Base-by-base conservation (phyloP, 1,140 invertebrate species). In the Drosophila pruinosa region DNA sequence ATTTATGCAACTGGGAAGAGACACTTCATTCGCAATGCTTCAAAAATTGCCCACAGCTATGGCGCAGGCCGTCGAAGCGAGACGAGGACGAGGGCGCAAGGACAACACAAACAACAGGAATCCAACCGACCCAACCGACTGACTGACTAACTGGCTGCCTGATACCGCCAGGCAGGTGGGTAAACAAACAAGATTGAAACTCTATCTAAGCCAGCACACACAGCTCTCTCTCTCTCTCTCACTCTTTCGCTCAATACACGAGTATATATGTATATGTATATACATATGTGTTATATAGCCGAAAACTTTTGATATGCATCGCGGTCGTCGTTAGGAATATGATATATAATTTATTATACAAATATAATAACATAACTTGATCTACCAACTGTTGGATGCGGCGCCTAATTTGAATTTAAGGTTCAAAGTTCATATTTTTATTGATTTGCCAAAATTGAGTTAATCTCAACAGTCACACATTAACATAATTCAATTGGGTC, bases 21-120 rank as follows among this genome's bases (percentile, higher is more conserved):
- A 76, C 76, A 86, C 81, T 86, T 85, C 77, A 86, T 80, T 70
- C 72, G 75, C 64, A 73, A 74, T 75, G 78, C 81, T 77, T 85
- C 80, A 86, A 81, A 85, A 86, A 85, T 85, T 86, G 81, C 81
- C 81, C 81, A 80, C 77, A 85, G 76, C 70, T 79, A 79, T 83
- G 80, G 59, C 75, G 57, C 61, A 50, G 24, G 3, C n/a, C 3
- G 28, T 28, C 39, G 47, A 24, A 39, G 2, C 7, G 5, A n/a
- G 34, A 5, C 10, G 21, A n/a, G 28, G 17, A 2, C 19, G 52
- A 6, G 3, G 2, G 50, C 63, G 61, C 57, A 73, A 69, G 45
- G 57, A 73, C 58, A 73, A 57, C 53, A 48, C 63, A 53, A 43
- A 62, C 57, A 69, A 47, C 14, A n/a, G 14, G 41, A 21, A 22